Base-by-base conservation (phyloP, 2,888 invertebrate species). In the Crioceris asparagi region DNA sequence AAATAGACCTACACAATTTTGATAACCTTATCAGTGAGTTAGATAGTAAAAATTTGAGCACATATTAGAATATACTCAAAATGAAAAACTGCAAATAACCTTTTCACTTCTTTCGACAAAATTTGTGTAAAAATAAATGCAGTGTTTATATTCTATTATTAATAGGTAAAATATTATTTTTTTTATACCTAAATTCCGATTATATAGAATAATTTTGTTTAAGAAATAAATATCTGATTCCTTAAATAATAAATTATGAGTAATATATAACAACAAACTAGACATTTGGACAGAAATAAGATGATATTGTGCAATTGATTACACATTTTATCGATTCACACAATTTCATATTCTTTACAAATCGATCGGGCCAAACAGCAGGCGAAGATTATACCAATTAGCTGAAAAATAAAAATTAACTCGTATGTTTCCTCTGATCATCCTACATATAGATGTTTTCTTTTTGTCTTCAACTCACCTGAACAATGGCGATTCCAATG, bases 361-460 rank as follows among this genome's bases (percentile, higher is more conserved):
- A 96, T 90, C 51, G 90, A 86, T 57, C 90, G 80, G 49, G 88
- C 92, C 65, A 96, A 71, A 62, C 86, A 87, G 71, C 93, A 94
- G 18, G 94, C 88, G 63, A 91, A 92, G 45, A 88, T 70, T 37
- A 93, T 83, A 32, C 92, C 93, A 54, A 93, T 70, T 33, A 93
- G 69, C 87, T 87, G 72, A 47, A 79, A 65, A 41, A 55, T 46
- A n/a, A n/a, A n/a, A n/a, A n/a, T n/a, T n/a, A n/a, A n/a, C n/a
- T n/a, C n/a, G n/a, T n/a, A n/a, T n/a, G n/a, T n/a, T n/a, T n/a
- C n/a, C n/a, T n/a, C n/a, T n/a, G n/a, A n/a, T n/a, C n/a, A n/a
- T 25, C 17, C 12, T 32, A 32, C 10, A 16, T 18, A 4, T n/a
- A 8, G 6, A 29, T n/a, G n/a, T n/a, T n/a, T n/a, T n/a, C n/a